These are phyloP conservation scores for Brachionus calyciflorus DNA, from an alignment of 1,140 invertebrate genomes.

Conservation along the genomic window DNA sequence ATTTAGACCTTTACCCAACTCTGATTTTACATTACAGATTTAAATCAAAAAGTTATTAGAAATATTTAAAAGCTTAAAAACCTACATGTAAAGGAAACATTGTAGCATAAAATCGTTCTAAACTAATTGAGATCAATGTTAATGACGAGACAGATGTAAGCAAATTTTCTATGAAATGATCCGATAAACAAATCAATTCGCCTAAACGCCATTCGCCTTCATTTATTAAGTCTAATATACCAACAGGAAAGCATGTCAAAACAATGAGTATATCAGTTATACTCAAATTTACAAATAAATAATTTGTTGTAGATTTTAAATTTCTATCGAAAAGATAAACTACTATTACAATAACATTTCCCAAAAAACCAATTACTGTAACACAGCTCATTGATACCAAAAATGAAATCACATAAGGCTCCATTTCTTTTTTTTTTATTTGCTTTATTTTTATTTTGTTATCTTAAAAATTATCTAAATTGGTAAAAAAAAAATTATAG, in stretches of 20 bases:
- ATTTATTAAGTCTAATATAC: not conserved
- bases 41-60: not conserved
- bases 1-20: too few relatives aligned
- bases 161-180: slow-evolving; percentile 51
- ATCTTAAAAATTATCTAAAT: too few relatives aligned
- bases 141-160: slow-evolving; percentile 49
- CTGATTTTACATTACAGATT: too few relatives aligned
- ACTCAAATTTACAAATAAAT: slow-evolving; percentile 32
- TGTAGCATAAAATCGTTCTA: slow-evolving; percentile 47
- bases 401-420: not conserved
- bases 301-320: slow-evolving; percentile 5
- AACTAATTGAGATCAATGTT: not conserved
- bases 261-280: slow-evolving; percentile 25
- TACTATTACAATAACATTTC: slow-evolving; percentile 18
- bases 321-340: slow-evolving; percentile 4
- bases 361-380: not conserved
- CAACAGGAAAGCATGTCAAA: slow-evolving; percentile 28
- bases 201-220: slow-evolving; percentile 1
- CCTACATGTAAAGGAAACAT: slow-evolving; percentile 50
- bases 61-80: not conserved
- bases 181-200: not conserved
- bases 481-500: too few relatives aligned
- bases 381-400: not conserved
- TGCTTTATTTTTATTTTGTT: too few relatives aligned
- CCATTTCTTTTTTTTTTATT: slow-evolving; percentile 1